Conservation (phyloP, 2,888 invertebrate genomes). For the Callyntrura guangdongensis region DNA sequence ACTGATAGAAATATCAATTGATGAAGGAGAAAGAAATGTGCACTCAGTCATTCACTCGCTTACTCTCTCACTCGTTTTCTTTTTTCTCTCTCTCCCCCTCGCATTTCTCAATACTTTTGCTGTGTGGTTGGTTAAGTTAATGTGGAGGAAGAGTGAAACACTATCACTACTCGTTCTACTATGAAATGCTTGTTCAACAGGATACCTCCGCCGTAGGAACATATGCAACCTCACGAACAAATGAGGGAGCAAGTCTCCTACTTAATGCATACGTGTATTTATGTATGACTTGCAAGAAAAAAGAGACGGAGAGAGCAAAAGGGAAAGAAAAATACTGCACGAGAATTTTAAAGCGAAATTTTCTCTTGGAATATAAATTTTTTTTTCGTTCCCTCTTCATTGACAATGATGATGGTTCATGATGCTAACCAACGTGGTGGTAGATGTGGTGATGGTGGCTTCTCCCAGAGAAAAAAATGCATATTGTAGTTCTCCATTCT, state of each 20-base stretch:
- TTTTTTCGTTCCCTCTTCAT: neutral
- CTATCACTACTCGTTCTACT: too few relatives aligned
- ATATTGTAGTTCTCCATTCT: neutral
- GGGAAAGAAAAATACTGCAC: neutral
- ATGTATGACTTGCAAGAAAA: slow-evolving; percentile 6
- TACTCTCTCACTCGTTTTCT: neutral
- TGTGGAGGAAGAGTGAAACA: neutral
- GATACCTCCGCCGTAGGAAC: neutral
- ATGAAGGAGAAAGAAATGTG: slow-evolving; percentile 26
- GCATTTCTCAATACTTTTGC: neutral
- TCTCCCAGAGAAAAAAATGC: neutral
- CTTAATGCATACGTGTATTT: slow-evolving; percentile 4
- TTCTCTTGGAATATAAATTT: slow-evolving; percentile 25
- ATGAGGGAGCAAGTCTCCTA: neutral
- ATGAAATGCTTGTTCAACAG: neutral
- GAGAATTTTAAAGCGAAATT: slow-evolving; percentile 9
- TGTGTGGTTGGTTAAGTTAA: neutral
- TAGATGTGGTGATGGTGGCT: neutral
- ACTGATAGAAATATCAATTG: slow-evolving; percentile 61
- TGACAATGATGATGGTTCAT: neutral
- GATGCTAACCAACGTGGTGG: neutral
- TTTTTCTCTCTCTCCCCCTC: neutral
- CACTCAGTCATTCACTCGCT: slow-evolving; percentile 44
- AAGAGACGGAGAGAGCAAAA: neutral
- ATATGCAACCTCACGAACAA: neutral